phyloP scores from a whole-genome alignment of 1,140 invertebrate genomes.

The Drosophila ambigua region DNA sequence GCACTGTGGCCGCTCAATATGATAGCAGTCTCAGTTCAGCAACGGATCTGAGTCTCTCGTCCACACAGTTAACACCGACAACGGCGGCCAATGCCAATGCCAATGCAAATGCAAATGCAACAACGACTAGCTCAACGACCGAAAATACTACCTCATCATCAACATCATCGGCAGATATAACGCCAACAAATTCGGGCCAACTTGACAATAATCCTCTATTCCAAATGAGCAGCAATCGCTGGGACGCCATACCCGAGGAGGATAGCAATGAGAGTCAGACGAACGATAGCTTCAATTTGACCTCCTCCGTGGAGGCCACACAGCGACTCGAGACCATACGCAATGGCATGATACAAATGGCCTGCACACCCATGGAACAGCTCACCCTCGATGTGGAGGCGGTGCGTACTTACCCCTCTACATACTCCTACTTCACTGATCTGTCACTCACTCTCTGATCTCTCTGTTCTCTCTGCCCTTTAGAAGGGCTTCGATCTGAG shows the following conservation, averaged over 20 bases:
- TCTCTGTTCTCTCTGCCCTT: conserved; percentile 14
- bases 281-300: conserved; percentile 70
- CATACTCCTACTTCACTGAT: neutral
- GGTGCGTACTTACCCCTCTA: conserved; percentile 84
- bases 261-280: conserved; percentile 58
- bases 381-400: conserved; percentile 87
- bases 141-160: conserved; percentile 54
- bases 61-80: conserved; percentile 73
- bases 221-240: conserved; percentile 65
- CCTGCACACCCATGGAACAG: conserved; percentile 50
- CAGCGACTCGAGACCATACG: conserved; percentile 74
- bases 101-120: conserved; percentile 37
- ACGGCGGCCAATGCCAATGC: conserved; percentile 56
- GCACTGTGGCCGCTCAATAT: conserved; percentile 64
- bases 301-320: conserved; percentile 63
- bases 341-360: conserved; percentile 68
- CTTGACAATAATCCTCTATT: conserved; percentile 66
- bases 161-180: conserved; percentile 42
- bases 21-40: conserved; percentile 59
- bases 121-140: conserved; percentile 60
- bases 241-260: conserved; percentile 79
- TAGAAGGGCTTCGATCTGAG: conserved; percentile 88
- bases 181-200: conserved; percentile 67
- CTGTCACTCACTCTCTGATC: conserved; percentile 1
- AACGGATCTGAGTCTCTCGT: conserved; percentile 52